These are phyloP conservation scores for Eudyptes chrysolophus DNA, from an alignment of 2,113 vertebrate species.

Conservation along the genomic window DNA sequence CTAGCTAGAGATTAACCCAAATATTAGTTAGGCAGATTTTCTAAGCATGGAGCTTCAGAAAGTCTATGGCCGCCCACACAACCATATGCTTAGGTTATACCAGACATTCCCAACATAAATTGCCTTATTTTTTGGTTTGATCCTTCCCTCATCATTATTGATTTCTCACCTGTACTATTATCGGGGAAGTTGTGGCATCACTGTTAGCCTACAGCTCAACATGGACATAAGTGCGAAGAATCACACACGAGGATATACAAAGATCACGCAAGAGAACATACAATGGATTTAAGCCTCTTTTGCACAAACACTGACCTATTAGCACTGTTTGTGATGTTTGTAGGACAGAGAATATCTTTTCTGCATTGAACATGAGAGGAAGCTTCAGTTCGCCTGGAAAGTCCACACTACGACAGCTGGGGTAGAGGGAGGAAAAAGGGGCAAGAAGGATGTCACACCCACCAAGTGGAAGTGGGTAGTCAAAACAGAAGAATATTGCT, in stretches of 20 bases:
- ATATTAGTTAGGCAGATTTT: constrained; percentile 28
- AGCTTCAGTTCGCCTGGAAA: not conserved
- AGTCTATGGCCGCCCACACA: not conserved
- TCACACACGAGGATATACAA: no score
- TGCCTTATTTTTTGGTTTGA: not conserved
- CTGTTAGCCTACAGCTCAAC: not conserved
- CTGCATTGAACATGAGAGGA: not conserved
- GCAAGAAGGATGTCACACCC: not conserved
- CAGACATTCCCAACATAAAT: not conserved
- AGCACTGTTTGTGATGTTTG: not conserved
- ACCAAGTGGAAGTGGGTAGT: not conserved
- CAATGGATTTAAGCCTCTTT: not conserved
- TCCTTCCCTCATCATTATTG: not conserved
- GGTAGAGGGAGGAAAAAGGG: not conserved
- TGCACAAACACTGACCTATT: not conserved
- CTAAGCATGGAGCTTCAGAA: not conserved
- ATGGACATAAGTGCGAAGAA: fast-evolving
- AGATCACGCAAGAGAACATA: not conserved
- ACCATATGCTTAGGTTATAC: not conserved
- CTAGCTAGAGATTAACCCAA: constrained; percentile 1
- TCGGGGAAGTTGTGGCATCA: not conserved
- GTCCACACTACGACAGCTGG: not conserved
- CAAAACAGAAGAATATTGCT: not conserved
- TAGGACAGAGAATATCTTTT: not conserved
- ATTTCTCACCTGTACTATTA: not conserved